Conservation (phyloP, 2,113 vertebrate genomes). For the Poeciliopsis retropinna region DNA sequence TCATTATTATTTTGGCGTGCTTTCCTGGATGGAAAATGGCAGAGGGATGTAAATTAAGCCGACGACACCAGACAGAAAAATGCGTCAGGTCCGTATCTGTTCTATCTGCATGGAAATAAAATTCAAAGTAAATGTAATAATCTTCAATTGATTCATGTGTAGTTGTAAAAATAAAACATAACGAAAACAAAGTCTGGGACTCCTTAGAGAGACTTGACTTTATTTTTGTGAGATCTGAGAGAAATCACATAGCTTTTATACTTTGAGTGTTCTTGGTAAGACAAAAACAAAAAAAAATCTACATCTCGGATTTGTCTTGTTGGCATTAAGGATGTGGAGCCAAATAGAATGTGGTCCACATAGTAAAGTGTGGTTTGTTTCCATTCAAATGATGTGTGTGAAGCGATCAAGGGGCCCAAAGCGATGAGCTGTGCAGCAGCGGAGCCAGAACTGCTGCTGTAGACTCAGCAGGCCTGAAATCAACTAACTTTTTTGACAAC, state of each 20-base stretch:
- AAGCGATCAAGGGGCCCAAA: constrained; percentile 16
- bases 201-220: background rate
- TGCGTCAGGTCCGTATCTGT: background rate
- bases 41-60: too few species aligned
- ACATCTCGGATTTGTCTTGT: background rate
- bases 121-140: background rate
- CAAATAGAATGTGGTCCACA: constrained; percentile 45
- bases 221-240: background rate
- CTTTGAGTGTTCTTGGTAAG: background rate
- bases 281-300: background rate
- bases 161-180: background rate
- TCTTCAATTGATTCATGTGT: background rate
- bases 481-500: background rate
- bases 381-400: background rate
- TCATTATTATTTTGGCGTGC: too few species aligned
- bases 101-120: background rate
- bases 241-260: background rate
- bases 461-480: background rate
- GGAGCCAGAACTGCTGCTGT: background rate
- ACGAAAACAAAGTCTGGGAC: background rate
- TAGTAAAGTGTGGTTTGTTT: constrained; percentile 35
- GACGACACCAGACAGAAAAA: too few species aligned
- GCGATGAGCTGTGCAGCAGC: background rate
- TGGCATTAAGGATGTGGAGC: constrained; percentile 9
- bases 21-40: too few species aligned